A percentile compares a stretch with the other conserved stretches of the same genome.
Evolutionary conservation across 2,797 vertebrate genomes (phyloP).

Genomic region (Mionectes olivaceus): DNA sequence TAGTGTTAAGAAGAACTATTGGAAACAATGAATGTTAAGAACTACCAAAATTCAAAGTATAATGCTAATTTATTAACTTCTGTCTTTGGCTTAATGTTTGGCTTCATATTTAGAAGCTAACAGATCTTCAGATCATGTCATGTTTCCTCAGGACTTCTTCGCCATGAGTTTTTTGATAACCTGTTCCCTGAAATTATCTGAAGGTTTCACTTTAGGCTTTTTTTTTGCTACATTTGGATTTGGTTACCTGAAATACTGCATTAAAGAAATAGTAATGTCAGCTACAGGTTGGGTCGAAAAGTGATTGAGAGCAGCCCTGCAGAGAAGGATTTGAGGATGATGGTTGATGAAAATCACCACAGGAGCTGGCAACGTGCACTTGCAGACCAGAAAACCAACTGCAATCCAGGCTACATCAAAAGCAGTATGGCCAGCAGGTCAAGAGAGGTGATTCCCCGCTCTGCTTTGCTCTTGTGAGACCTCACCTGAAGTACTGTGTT

Average conservation of each 20-base stretch:
- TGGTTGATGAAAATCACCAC: background rate
- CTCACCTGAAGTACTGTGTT: background rate
- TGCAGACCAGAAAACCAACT: accelerated
- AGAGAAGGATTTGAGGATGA: background rate
- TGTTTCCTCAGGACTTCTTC: background rate
- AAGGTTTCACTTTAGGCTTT: background rate
- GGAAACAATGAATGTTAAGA: background rate
- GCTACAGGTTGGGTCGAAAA: background rate
- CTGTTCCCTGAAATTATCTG: background rate
- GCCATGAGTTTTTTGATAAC: background rate
- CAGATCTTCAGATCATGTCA: background rate
- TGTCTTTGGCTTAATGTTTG: background rate
- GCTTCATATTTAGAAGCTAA: background rate
- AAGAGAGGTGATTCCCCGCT: background rate
- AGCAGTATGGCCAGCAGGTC: accelerated
- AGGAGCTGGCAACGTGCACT: accelerated
- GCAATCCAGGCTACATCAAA: background rate
- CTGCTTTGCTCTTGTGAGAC: background rate
- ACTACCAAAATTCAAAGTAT: background rate
- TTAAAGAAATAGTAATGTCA: background rate
- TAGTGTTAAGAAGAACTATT: background rate
- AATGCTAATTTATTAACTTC: background rate
- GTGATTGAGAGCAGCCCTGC: background rate
- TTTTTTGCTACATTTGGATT: background rate
- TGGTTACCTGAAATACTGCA: background rate